These are phyloP conservation scores for Porites lutea DNA, from an alignment of 64 coral and sea anemone species.

Conservation along the genomic window DNA sequence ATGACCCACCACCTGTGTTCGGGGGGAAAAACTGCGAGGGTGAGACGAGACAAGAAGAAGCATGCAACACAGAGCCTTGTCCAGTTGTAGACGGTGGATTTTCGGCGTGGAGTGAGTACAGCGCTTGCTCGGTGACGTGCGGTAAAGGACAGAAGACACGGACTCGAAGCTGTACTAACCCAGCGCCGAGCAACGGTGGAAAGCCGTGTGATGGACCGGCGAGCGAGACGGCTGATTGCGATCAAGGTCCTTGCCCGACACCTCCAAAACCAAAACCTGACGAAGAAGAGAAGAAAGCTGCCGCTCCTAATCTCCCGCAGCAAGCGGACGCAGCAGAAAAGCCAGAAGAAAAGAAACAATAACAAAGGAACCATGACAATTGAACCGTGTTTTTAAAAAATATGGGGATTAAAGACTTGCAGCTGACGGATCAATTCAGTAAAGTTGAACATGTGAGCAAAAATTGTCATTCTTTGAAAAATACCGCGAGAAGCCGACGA, in stretches of 20 bases:
- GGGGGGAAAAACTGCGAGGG: slow-evolving; percentile 91
- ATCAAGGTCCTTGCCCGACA: not conserved
- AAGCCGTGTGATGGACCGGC: not conserved
- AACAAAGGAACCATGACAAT: not conserved
- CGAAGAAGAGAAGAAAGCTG: not conserved
- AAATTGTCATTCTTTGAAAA: too few species aligned
- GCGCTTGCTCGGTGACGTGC: slow-evolving; percentile 21
- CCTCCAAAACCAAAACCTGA: not conserved
- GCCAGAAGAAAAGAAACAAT: not conserved
- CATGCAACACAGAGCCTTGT: slow-evolving; percentile 78
- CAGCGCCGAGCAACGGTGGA: slow-evolving; percentile 12
- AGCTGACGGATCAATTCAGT: too few species aligned
- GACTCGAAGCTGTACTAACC: slow-evolving; percentile 15
- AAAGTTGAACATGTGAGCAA: too few species aligned
- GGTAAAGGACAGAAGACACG: slow-evolving; percentile 23
- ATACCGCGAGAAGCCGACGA: too few species aligned
- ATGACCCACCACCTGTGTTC: slow-evolving; percentile 71
- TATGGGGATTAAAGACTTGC: too few species aligned
- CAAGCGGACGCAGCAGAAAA: not conserved
- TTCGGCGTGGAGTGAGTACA: not conserved
- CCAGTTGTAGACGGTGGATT: slow-evolving; percentile 24
- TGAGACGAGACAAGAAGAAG: slow-evolving; percentile 70
- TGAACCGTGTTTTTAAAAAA: too few species aligned
- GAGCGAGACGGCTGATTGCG: not conserved
- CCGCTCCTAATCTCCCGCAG: not conserved